phyloP scores from a whole-genome alignment of 2,888 invertebrate species.

The Acrobasis consociella region DNA sequence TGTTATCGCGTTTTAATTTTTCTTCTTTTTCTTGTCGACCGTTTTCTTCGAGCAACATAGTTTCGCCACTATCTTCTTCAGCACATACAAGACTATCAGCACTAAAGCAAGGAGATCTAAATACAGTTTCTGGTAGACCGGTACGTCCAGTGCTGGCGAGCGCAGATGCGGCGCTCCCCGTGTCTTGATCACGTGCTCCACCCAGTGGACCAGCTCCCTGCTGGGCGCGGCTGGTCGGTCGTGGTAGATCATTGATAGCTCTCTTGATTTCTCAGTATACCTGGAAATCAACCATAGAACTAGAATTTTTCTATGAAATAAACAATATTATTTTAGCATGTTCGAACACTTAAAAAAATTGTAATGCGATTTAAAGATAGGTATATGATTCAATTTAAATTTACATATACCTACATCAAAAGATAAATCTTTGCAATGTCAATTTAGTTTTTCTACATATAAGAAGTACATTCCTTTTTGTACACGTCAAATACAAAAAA shows the following conservation, averaged over 20 bases:
- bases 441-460: too few species aligned
- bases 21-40: conserved; percentile 8
- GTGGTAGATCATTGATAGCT: conserved; percentile 49
- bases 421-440: too few species aligned
- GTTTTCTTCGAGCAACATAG: conserved; percentile 10
- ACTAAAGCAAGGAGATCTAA: conserved; percentile 40
- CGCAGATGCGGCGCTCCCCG: conserved; percentile 50
- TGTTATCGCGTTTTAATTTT: not conserved
- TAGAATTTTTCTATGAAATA: too few species aligned
- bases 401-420: too few species aligned
- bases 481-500: too few species aligned
- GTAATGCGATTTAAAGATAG: too few species aligned
- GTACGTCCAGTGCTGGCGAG: conserved; percentile 45
- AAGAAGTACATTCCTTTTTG: too few species aligned
- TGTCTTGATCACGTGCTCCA: conserved; percentile 50
- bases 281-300: too few species aligned
- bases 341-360: not conserved
- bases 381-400: too few species aligned
- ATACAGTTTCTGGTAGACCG: conserved; percentile 54
- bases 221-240: conserved; percentile 46
- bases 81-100: conserved; percentile 1
- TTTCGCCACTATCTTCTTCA: conserved; percentile 12
- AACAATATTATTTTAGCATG: not conserved
- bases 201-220: conserved; percentile 50
- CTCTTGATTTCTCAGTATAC: conserved; percentile 41